A percentile compares a stretch with the other conserved stretches of the same genome.
Conservation (phyloP, 2,888 invertebrate species). For the Papilio protenor region DNA sequence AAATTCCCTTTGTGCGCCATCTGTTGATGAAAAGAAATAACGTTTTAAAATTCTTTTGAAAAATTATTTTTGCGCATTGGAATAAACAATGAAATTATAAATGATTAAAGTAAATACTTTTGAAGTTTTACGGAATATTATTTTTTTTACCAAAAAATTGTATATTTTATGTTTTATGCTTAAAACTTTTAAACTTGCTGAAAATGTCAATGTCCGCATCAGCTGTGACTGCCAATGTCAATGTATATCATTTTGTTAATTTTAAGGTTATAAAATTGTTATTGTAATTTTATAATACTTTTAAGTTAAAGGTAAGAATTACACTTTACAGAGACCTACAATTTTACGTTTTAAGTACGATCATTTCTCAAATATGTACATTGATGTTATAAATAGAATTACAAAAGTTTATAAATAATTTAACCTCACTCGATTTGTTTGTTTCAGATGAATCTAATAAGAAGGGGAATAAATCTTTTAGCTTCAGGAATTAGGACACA, state of each 20-base stretch:
- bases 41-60: background rate
- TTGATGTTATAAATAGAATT: background rate
- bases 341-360: background rate
- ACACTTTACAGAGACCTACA: background rate
- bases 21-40: background rate
- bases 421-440: slow-evolving; percentile 44
- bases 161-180: background rate
- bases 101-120: background rate
- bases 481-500: slow-evolving; percentile 68
- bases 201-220: slow-evolving; percentile 23
- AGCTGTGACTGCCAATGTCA: slow-evolving; percentile 13
- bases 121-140: too few relatives aligned
- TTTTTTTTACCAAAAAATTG: background rate
- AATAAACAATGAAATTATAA: background rate
- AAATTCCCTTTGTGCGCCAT: background rate
- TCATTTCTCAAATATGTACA: background rate
- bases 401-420: background rate
- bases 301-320: background rate
- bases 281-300: background rate
- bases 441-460: slow-evolving; percentile 76
- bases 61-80: background rate
- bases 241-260: background rate
- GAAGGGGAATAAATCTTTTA: slow-evolving; percentile 70
- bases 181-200: background rate
- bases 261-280: slow-evolving; percentile 17